phyloP scores from a whole-genome alignment of 1,140 invertebrate genomes.

The Mylabris phalerata region DNA sequence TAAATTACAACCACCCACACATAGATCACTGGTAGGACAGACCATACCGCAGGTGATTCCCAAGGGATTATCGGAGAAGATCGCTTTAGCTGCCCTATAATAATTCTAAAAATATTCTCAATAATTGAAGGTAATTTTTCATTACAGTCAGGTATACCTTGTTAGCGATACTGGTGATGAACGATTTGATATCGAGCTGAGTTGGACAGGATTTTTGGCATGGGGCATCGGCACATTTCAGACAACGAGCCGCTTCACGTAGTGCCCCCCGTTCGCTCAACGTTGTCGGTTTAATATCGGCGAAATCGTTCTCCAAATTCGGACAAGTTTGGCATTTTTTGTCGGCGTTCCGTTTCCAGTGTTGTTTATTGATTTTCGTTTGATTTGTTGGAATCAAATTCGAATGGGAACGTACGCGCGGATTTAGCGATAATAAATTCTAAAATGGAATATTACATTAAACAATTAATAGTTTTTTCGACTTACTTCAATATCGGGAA shows the following conservation, averaged over 20 bases:
- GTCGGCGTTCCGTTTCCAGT: conserved; percentile 91
- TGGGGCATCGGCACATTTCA: conserved; percentile 97
- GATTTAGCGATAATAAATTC: conserved; percentile 83
- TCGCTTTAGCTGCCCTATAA: conserved; percentile 94
- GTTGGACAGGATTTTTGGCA: conserved; percentile 99
- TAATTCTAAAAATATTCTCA: conserved; percentile 66
- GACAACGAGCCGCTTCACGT: conserved; percentile 81
- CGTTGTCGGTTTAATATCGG: conserved; percentile 96
- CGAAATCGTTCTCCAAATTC: conserved; percentile 82
- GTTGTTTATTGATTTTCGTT: conserved; percentile 83
- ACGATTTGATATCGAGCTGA: conserved; percentile 92
- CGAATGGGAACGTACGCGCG: conserved; percentile 66
- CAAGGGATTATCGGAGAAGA: conserved; percentile 94
- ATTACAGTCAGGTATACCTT: conserved; percentile 55
- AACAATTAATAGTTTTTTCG: not conserved
- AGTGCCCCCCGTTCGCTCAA: conserved; percentile 90
- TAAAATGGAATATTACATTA: conserved; percentile 42
- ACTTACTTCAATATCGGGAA: conserved; percentile 40
- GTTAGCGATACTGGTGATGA: conserved; percentile 94
- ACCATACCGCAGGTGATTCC: conserved; percentile 98
- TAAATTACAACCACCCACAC: conserved; percentile 95
- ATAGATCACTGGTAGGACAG: conserved; percentile 96
- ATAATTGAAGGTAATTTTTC: not conserved
- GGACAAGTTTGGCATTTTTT: conserved; percentile 70
- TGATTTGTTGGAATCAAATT: conserved; percentile 68